Percentiles rank a stretch among this genome's conserved stretches.
Conservation (phyloP, 2,113 vertebrate genomes). For the Todiramphus saurophagus region DNA sequence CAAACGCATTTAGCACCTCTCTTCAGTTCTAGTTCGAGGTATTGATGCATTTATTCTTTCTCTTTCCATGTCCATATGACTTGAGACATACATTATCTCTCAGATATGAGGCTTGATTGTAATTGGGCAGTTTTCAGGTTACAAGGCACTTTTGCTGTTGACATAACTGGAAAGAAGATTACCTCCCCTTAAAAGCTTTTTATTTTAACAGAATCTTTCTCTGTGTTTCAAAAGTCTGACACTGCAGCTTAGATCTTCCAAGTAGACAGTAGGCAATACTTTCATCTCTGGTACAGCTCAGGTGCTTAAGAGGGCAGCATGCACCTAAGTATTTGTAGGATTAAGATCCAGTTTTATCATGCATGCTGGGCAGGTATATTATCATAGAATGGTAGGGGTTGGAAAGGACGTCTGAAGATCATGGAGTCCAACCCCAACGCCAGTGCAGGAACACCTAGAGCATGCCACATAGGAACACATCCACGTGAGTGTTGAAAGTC, state of each 20-base stretch:
- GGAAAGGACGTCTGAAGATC: no score
- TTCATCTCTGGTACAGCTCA: background rate
- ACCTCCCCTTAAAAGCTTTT: background rate
- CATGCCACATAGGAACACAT: no score
- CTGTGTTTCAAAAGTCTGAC: background rate
- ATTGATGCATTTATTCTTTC: background rate
- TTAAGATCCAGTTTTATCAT: background rate
- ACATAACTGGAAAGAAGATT: background rate
- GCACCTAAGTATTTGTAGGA: background rate
- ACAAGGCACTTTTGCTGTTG: background rate
- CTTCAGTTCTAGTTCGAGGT: background rate
- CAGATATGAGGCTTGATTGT: background rate
- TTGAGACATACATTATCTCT: background rate
- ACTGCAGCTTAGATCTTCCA: background rate
- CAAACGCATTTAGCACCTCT: background rate
- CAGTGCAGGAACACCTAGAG: no score
- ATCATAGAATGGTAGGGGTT: background rate
- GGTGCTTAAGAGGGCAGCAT: background rate
- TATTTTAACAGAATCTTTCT: background rate
- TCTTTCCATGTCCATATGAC: background rate
- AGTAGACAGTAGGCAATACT: background rate
- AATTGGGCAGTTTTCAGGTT: background rate
- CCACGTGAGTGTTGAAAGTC: no score
- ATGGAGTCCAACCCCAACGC: no score
- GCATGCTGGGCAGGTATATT: background rate